Base-by-base conservation (phyloP, 2,797 vertebrate genomes). In the Dallia pectoralis region DNA sequence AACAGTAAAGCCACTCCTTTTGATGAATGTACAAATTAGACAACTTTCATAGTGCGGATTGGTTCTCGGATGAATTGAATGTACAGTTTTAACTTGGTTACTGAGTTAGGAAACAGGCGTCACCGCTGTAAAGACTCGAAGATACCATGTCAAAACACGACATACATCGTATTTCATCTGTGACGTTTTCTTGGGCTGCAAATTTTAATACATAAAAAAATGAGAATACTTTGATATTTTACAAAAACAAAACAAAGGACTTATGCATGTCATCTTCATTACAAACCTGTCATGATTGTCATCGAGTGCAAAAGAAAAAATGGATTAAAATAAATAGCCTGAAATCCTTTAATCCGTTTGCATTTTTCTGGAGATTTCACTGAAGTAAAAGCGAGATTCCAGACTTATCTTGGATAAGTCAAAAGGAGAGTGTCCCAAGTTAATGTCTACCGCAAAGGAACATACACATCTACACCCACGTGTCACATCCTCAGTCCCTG, bases 201-300 rank as follows among this genome's bases (percentile, higher is more conserved):
- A 95, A 94, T 95, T 90, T 94, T 96, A 95, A 94, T 94, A 91
- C 94, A 93, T 93, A 93, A 94, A 93, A 95, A 95, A 95, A 91
- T 92, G 92, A 74, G 71, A 78, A 71, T 73, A 69, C 91, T 93
- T 95, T 95, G 92, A 95, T 95, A 95, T 95, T 93, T 94, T 96
- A 96, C 94, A 95, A 95, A 94, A 94, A 93, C 67, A 82, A 86
- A 81, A 64, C 69, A 76, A 81, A 19, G 93, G 93, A 84, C 88
- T 90, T 93, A 93, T 89, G 65, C 22, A 47, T 22, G n/a, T 59
- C 12, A 15, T 70, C 93, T 93, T 93, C 93, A 90, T 92, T 93
- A 93, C 92, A 92, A 95, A 93, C 51, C 89, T 93, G 93, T 93
- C 89, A 91, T 96, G 95, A 95, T 96, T 96, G 95, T 96, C 95